phyloP scores from a whole-genome alignment of 2,113 vertebrate species.

The Symphodus melops region DNA sequence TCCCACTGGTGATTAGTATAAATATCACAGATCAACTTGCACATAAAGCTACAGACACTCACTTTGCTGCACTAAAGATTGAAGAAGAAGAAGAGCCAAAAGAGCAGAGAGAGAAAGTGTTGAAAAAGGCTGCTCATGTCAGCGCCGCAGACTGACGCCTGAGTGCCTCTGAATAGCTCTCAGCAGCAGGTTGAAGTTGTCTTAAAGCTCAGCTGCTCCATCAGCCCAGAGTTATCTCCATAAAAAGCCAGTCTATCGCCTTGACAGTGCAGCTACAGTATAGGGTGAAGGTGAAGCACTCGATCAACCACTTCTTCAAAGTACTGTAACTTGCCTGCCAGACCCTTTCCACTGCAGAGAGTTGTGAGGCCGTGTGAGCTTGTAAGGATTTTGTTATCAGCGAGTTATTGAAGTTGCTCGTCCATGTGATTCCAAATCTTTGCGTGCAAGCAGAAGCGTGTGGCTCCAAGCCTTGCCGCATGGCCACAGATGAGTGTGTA shows the following conservation, averaged over 20 bases:
- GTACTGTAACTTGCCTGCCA: conserved; percentile 62
- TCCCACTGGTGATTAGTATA: neutral
- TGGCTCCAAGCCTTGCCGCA: conserved; percentile 46
- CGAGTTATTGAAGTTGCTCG: conserved; percentile 68
- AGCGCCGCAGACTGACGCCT: conserved; percentile 48
- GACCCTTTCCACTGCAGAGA: conserved; percentile 53
- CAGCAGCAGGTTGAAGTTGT: conserved; percentile 56
- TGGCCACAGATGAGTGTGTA: conserved; percentile 71
- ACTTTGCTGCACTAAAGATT: neutral
- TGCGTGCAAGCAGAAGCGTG: conserved; percentile 30
- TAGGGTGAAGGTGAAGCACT: conserved; percentile 35
- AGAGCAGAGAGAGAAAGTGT: conserved; percentile 33
- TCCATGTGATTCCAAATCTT: conserved; percentile 69
- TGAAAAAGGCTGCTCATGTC: conserved; percentile 53
- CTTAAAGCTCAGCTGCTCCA: conserved; percentile 61
- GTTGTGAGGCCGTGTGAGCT: conserved; percentile 48
- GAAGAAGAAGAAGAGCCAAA: conserved; percentile 20
- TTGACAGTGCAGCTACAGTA: conserved; percentile 42
- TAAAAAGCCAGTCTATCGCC: conserved; percentile 64
- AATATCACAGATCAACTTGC: neutral
- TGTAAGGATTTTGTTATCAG: conserved; percentile 67
- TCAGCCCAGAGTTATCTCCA: conserved; percentile 64
- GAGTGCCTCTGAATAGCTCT: conserved; percentile 55
- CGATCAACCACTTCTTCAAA: conserved; percentile 58
- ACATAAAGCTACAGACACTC: neutral